Conservation (phyloP, 92 coral and sea anemone genomes). For the Galaxea fascicularis region DNA sequence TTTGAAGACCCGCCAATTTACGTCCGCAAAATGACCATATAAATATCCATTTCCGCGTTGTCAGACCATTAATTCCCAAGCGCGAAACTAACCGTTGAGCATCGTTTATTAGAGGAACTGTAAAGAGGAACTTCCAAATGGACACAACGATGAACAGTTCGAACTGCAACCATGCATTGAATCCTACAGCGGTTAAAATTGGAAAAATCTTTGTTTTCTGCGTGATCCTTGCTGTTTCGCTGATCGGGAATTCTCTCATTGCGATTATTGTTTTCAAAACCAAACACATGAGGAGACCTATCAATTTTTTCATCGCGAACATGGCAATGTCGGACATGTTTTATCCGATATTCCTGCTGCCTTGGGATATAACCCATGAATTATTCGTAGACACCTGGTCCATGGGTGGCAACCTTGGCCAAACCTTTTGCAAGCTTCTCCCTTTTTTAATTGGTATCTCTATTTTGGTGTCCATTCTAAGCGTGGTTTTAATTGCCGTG, state of each 20-base stretch:
- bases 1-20: too few species aligned
- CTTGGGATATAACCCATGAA: not conserved
- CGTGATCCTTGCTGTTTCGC: not conserved
- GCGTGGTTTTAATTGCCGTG: not conserved
- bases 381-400: not conserved
- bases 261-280: slow-evolving; percentile 4
- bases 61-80: too few species aligned
- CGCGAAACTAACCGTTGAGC: too few species aligned
- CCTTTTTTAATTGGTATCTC: not conserved
- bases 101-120: too few species aligned
- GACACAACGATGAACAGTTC: not conserved
- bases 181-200: not conserved
- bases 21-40: too few species aligned
- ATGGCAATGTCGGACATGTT: slow-evolving; percentile 12
- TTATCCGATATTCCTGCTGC: not conserved
- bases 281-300: not conserved
- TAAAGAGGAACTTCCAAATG: not conserved
- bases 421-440: not conserved
- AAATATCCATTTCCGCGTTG: too few species aligned
- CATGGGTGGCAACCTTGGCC: not conserved
- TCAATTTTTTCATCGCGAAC: not conserved
- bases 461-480: not conserved
- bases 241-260: not conserved
- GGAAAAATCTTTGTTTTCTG: not conserved
- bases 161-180: not conserved